A percentile compares a stretch with the other conserved stretches of the same genome.
These are phyloP conservation scores for Pseudois nayaur DNA, from an alignment of 2,113 vertebrate species.

Conservation along the genomic window DNA sequence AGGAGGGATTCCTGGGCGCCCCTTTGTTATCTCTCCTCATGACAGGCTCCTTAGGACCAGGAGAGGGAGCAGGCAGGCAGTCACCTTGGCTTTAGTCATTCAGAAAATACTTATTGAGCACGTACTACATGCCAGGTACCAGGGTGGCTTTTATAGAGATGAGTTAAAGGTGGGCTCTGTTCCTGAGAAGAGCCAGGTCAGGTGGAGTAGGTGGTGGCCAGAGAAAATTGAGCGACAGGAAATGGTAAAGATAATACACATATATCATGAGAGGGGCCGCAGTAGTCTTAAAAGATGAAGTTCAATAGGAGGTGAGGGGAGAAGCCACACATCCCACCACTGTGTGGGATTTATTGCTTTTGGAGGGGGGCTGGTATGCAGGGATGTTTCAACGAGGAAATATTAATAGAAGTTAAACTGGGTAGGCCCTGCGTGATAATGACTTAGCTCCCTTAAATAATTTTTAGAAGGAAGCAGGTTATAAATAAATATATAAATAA, in stretches of 20 bases:
- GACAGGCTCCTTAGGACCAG: neutral
- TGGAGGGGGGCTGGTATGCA: neutral
- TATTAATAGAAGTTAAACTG: neutral
- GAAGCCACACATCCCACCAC: neutral
- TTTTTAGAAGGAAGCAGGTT: constrained; percentile 33
- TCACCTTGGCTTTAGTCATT: neutral
- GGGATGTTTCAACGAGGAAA: neutral
- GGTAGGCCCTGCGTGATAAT: neutral
- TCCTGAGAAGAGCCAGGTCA: neutral
- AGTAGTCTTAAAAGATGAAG: neutral
- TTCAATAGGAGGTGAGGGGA: neutral
- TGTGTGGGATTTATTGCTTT: neutral
- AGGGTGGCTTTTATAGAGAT: neutral
- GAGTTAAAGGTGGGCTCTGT: neutral
- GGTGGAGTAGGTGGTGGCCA: neutral
- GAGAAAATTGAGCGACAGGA: neutral
- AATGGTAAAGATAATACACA: neutral
- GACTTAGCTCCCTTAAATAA: neutral
- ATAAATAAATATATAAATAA: constrained; percentile 30
- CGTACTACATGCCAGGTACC: neutral
- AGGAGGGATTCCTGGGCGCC: neutral
- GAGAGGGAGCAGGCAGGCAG: neutral
- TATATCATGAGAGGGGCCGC: neutral
- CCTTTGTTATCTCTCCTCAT: neutral
- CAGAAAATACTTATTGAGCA: neutral